Evolutionary conservation across 2,113 vertebrate genomes (phyloP).

Genomic region (Rattus norvegicus): GRCr8 NC_086025.1:21960001-21960500

Average conservation of each 20-base stretch:
- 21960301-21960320: neutral
- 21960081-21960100: neutral
- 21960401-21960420: neutral
- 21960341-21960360: neutral
- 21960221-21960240: neutral
- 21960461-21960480: neutral
- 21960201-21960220: neutral
- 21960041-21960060: neutral
- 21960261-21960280: neutral
- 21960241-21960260: neutral
- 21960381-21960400: too few relatives aligned
- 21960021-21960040: neutral
- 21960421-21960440: neutral
- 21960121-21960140: neutral
- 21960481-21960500: neutral
- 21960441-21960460: neutral
- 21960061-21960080: accelerated
- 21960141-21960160: neutral
- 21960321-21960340: neutral
- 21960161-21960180: neutral
- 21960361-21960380: neutral
- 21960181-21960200: neutral
- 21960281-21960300: neutral
- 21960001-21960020: neutral
- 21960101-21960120: too few relatives aligned